Evolutionary conservation across 2,797 vertebrate species (phyloP).

Genomic region (Pelochelys cantorii): DNA sequence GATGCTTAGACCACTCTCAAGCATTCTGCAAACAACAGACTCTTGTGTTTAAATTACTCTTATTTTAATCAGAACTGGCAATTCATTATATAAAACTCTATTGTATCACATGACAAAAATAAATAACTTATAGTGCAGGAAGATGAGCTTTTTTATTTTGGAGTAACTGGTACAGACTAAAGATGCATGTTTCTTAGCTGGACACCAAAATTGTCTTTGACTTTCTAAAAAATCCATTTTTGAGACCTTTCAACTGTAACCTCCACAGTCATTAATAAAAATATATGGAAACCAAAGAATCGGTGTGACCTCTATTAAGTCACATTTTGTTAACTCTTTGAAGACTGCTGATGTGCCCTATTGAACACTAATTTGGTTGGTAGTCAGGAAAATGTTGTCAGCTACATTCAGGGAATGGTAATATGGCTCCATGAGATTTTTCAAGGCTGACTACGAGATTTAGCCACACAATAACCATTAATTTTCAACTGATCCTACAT

Average conservation of each 20-base stretch:
- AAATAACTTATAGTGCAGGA: neutral
- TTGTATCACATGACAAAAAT: neutral
- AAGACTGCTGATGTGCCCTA: neutral
- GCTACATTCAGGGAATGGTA: neutral
- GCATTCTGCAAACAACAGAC: constrained; percentile 10
- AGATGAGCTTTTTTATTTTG: constrained; percentile 4
- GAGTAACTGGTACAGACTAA: neutral
- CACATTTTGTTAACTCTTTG: neutral
- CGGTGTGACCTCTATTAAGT: neutral
- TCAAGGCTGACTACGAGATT: constrained; percentile 8
- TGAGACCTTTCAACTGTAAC: neutral
- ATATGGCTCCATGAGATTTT: neutral
- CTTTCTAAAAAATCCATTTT: neutral
- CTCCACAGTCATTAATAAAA: neutral
- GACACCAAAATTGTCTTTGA: neutral
- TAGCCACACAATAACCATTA: neutral
- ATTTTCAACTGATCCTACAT: neutral
- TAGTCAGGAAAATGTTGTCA: constrained; percentile 2
- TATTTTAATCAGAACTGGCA: constrained; percentile 28
- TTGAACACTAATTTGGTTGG: neutral
- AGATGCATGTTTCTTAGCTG: neutral
- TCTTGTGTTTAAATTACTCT: constrained; percentile 24
- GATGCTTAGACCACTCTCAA: constrained; percentile 38
- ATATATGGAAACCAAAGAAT: constrained; percentile 14
- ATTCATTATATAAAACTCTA: neutral